Percentiles rank a stretch among this genome's conserved stretches.
Conservation (phyloP, 1,140 invertebrate genomes). For the Cydia pomonella region DNA sequence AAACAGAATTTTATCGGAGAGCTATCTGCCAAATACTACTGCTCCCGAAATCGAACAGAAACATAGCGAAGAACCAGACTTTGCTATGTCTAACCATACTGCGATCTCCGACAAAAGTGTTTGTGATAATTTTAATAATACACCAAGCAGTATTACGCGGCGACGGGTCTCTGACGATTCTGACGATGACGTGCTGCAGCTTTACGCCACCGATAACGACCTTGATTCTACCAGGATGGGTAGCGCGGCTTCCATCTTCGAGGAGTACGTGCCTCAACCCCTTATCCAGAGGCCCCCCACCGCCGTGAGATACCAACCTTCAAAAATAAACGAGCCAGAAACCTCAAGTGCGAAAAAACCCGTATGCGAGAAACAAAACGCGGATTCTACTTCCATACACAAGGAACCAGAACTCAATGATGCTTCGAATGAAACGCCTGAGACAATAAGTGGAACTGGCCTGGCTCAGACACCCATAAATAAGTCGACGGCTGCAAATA, state of each 20-base stretch:
- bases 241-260: conserved; percentile 27
- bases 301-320: conserved; percentile 47
- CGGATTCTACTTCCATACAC: conserved; percentile 54
- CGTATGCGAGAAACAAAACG: conserved; percentile 61
- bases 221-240: conserved; percentile 52
- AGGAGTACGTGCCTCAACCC: conserved; percentile 53
- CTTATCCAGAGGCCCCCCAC: conserved; percentile 19
- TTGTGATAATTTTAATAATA: conserved; percentile 30
- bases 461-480: not conserved
- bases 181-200: conserved; percentile 66
- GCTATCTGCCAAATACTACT: not conserved
- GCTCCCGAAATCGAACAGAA: not conserved
- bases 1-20: not conserved
- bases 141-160: conserved; percentile 35
- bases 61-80: not conserved
- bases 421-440: not conserved
- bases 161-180: not conserved
- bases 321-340: conserved; percentile 40
- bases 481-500: not conserved
- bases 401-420: conserved; percentile 34
- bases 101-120: conserved; percentile 23
- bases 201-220: conserved; percentile 65
- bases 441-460: not conserved
- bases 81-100: not conserved
- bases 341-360: conserved; percentile 37